Evolutionary conservation across 2,113 vertebrate species (phyloP), one percentile per base, ranked within the genome.

Genomic region (Choloepus hoffmanni): DNA sequence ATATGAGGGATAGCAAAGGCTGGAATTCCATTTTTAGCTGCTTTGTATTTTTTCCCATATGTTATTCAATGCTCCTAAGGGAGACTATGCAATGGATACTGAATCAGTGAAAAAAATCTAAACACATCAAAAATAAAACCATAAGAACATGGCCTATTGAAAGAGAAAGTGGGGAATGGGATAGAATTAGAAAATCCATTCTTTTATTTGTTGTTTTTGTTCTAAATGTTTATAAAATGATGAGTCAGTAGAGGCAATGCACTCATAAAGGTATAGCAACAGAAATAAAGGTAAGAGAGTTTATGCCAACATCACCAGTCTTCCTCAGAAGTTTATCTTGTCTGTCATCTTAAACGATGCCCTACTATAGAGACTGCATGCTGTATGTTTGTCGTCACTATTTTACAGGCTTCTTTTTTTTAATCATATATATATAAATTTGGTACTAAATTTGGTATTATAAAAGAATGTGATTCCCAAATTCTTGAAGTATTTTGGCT

Each of bases 31-130:
- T n/a, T 63, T 68, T 94, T 16, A 92, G 90, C n/a, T 94, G 74
- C 84, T 97, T 90, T 50, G 23, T 58, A 28, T 94, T 87, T 89
- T 14, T 68, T 89, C 7, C 15, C 53, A 60, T 92, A 85, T 53
- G 60, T 76, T 95, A 78, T 83, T 58, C 33, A 78, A 62, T 40
- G 7, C 8, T 92, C 43, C 33, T 55, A 50, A 81, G 48, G 33
- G 26, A 91, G 26, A 55, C 28, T 74, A 3, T 33, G 43, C 5
- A 88, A 50, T 58, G 50, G 81, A 84, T 45, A 43, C 67, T 26
- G 43, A 68, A 60, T 23, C 63, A 63, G 16, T 63, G 36, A 60
- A 67, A 67, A 58, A 87, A 48, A 73, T 62, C 11, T 50, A 90
- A 60, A 62, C 5, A 68, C 89, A 90, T 79, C 7, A 95, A 78